These are phyloP conservation scores for Drosophila arawakana DNA, from an alignment of 1,140 invertebrate species.

Conservation along the genomic window DNA sequence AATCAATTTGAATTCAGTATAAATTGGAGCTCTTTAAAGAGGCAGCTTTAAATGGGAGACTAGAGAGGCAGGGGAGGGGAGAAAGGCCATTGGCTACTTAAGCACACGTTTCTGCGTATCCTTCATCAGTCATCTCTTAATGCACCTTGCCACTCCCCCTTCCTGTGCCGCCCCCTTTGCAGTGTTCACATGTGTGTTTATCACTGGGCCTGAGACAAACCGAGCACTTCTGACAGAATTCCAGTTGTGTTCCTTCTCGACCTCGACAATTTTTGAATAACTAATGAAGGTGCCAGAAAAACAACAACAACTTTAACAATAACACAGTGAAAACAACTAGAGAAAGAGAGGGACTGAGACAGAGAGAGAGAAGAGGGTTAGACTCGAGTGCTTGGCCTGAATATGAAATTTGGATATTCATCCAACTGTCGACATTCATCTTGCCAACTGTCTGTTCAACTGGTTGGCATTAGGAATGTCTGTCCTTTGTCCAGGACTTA, in stretches of 20 bases:
- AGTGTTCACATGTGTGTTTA: conserved; percentile 60
- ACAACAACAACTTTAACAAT: conserved; percentile 61
- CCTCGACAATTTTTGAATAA: conserved; percentile 78
- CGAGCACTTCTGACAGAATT: conserved; percentile 65
- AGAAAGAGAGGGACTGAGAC: background rate
- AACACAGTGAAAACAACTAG: conserved; percentile 25
- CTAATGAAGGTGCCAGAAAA: conserved; percentile 76
- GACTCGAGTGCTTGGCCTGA: conserved; percentile 64
- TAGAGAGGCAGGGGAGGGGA: background rate
- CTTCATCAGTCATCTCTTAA: conserved; percentile 31
- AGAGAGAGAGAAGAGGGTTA: conserved; percentile 3
- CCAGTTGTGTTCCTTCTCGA: conserved; percentile 62
- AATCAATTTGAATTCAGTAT: background rate
- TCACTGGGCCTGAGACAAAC: conserved; percentile 41
- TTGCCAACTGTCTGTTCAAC: conserved; percentile 72
- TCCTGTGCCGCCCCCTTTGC: background rate
- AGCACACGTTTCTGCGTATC: background rate
- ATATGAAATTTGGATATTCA: conserved; percentile 78
- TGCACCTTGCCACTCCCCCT: background rate
- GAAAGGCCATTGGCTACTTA: conserved; percentile 34
- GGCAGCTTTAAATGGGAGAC: conserved; percentile 9
- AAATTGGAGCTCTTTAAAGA: conserved; percentile 7
- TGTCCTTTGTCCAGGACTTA: conserved; percentile 60
- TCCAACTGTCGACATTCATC: conserved; percentile 80
- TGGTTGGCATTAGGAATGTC: conserved; percentile 63